Conservation (phyloP, 2,888 invertebrate species). For the Microplitis manilae region DNA sequence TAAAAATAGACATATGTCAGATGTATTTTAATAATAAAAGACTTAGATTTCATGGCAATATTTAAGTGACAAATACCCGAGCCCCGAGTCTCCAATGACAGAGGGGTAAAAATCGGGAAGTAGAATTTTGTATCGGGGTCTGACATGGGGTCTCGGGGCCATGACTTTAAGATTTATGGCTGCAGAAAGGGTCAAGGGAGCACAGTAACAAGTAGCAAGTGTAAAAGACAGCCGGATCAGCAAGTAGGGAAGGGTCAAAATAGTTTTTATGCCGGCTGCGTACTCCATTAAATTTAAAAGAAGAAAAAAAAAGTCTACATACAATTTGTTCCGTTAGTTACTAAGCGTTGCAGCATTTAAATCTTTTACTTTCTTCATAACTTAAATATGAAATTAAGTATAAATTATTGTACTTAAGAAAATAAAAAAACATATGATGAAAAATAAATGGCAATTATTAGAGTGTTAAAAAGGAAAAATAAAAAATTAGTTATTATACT, state of each 20-base stretch:
- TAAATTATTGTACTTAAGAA: no score
- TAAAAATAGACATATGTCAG: background rate
- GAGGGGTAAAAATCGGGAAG: constrained; percentile 27
- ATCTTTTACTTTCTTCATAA: no score
- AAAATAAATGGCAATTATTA: background rate
- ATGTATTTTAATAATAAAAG: background rate
- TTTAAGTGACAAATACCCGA: constrained; percentile 51
- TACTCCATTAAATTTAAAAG: background rate
- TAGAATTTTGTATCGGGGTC: background rate
- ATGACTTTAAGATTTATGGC: constrained; percentile 61
- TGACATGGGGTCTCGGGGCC: constrained; percentile 48
- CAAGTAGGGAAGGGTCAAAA: background rate
- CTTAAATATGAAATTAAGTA: no score
- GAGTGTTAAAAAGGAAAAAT: constrained; percentile 5
- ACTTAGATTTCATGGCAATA: background rate
- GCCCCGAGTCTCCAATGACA: constrained; percentile 52
- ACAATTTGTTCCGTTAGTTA: no score
- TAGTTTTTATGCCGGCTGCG: background rate
- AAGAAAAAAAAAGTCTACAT: no score
- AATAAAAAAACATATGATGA: background rate
- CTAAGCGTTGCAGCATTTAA: no score
- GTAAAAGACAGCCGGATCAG: constrained; percentile 45
- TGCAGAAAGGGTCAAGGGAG: constrained; percentile 68
- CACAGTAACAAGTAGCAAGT: constrained; percentile 63
- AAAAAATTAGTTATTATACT: constrained; percentile 7